Evolutionary conservation across 1,140 invertebrate genomes (phyloP).

Genomic region (Mya arenaria): DNA sequence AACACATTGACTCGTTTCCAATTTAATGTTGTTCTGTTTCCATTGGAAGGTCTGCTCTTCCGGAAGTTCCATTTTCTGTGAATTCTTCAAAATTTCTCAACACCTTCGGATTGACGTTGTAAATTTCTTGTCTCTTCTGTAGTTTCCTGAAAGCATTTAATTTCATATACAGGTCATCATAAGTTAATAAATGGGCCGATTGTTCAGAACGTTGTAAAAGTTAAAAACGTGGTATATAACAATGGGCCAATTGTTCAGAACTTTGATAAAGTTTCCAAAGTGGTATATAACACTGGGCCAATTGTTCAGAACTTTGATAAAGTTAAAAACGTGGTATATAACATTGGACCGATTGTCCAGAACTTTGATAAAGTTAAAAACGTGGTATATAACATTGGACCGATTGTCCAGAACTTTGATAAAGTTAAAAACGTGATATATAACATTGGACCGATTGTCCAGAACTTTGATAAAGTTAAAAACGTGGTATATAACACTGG

Average conservation of each 20-base stretch:
- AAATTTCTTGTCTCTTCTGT: constrained; percentile 51
- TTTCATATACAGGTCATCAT: neutral
- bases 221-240: neutral
- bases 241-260: neutral
- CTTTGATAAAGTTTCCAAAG: neutral
- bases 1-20: neutral
- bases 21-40: constrained; percentile 48
- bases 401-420: too few species aligned
- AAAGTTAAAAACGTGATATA: too few species aligned
- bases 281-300: neutral
- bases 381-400: too few species aligned
- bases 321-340: too few species aligned
- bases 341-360: too few species aligned
- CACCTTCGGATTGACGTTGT: constrained; percentile 52
- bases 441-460: too few species aligned
- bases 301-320: neutral
- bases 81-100: constrained; percentile 52
- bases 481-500: too few species aligned
- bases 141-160: constrained; percentile 18
- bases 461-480: too few species aligned
- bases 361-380: too few species aligned
- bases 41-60: constrained; percentile 46
- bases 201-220: neutral
- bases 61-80: constrained; percentile 50
- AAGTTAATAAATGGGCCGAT: neutral